Percentiles rank a stretch among this genome's conserved stretches.
Conservation (phyloP, 2,797 vertebrate genomes). For the Rhinichthys osculus region DNA sequence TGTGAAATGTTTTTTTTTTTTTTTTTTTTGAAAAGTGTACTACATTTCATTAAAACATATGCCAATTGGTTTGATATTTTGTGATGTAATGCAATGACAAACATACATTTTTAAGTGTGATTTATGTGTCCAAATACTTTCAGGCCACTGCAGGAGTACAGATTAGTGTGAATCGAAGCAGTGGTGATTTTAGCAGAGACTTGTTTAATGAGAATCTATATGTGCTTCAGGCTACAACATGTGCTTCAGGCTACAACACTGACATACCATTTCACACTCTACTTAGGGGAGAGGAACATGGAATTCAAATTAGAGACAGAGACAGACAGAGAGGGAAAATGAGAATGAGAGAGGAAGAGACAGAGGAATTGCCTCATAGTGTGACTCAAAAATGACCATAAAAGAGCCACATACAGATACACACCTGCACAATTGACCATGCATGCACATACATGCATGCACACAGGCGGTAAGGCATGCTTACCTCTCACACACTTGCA, state of each 20-base stretch:
- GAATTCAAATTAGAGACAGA: background rate
- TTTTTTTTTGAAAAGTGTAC: background rate
- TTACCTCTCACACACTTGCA: background rate
- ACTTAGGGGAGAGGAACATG: background rate
- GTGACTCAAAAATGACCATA: background rate
- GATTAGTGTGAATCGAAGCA: background rate
- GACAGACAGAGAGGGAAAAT: background rate
- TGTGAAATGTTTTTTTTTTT: background rate
- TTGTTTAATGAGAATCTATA: constrained; percentile 5
- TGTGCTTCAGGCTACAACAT: background rate
- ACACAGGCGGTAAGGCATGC: background rate
- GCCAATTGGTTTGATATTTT: background rate
- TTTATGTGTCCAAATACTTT: background rate
- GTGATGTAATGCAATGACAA: background rate
- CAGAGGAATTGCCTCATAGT: background rate
- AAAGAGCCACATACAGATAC: background rate
- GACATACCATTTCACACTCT: constrained; percentile 27
- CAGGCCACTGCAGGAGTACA: background rate
- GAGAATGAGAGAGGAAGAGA: background rate
- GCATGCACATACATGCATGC: background rate
- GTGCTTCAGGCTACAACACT: constrained; percentile 10
- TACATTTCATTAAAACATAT: background rate
- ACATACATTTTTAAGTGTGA: background rate
- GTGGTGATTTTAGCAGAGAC: background rate
- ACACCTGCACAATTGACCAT: background rate